A percentile compares a stretch with the other conserved stretches of the same genome.
Evolutionary conservation across 2,888 invertebrate genomes (phyloP).

Genomic region (Euzetes globulus): DNA sequence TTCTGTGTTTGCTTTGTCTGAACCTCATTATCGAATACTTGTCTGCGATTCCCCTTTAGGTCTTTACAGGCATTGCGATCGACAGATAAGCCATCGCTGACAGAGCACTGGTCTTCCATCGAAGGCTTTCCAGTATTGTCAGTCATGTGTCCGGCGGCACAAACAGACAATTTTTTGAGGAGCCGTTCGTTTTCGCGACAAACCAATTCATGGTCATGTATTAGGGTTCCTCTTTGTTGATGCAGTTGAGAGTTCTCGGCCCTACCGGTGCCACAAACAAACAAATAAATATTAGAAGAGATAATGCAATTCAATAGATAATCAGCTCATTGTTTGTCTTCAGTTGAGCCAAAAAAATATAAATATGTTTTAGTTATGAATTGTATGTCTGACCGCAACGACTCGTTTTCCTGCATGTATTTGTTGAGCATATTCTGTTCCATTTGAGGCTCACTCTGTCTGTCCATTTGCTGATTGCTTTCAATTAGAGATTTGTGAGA

Average conservation of each 20-base stretch:
- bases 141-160: conserved; percentile 50
- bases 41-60: conserved; percentile 10
- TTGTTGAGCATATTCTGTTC: conserved; percentile 65
- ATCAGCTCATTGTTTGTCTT: conserved; percentile 18
- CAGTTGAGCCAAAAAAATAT: neutral
- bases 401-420: conserved; percentile 59
- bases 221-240: conserved; percentile 65
- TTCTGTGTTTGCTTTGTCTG: conserved; percentile 17
- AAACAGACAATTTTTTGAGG: conserved; percentile 60
- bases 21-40: conserved; percentile 10
- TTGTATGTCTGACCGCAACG: conserved; percentile 45
- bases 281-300: neutral
- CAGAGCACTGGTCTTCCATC: conserved; percentile 7
- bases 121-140: conserved; percentile 9
- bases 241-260: conserved; percentile 77
- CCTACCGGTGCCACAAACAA: conserved; percentile 50
- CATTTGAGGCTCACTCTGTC: neutral
- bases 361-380: neutral
- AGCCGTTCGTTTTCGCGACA: conserved; percentile 83
- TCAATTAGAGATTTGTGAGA: conserved; percentile 36
- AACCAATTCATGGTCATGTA: conserved; percentile 79
- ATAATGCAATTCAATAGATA: neutral
- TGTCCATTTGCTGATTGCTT: neutral
- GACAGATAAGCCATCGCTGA: neutral
- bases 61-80: conserved; percentile 17